Conservation (phyloP, 1,140 invertebrate genomes). For the Lutraria rhynchaena region DNA sequence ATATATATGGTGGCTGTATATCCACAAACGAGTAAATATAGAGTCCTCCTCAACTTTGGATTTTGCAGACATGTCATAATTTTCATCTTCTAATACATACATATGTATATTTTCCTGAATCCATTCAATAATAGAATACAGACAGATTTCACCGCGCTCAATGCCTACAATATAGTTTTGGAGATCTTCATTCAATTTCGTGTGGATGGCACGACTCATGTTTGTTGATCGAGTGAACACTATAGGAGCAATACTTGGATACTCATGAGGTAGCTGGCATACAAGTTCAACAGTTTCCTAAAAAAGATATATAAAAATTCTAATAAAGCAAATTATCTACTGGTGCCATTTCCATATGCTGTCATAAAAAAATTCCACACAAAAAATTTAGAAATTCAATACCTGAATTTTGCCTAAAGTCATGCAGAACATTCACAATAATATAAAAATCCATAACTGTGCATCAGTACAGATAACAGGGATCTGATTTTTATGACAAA, state of each 20-base stretch:
- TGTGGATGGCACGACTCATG: conserved; percentile 86
- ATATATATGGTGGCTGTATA: conserved; percentile 95
- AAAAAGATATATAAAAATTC: conserved; percentile 24
- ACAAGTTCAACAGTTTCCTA: conserved; percentile 69
- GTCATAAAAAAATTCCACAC: no score
- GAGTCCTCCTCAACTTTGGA: conserved; percentile 62
- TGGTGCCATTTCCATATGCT: no score
- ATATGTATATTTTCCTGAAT: conserved; percentile 86
- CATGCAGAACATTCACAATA: no score
- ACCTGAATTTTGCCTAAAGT: no score
- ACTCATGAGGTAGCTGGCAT: conserved; percentile 85
- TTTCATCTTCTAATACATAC: conserved; percentile 58
- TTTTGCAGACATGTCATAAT: conserved; percentile 11
- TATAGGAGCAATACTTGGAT: conserved; percentile 88
- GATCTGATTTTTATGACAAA: no score
- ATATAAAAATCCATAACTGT: no score
- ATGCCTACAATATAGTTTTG: conserved; percentile 83
- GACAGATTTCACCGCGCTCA: conserved; percentile 86
- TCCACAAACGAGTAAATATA: conserved; percentile 85
- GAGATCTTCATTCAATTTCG: conserved; percentile 86
- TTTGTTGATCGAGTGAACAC: conserved; percentile 87
- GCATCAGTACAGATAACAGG: no score
- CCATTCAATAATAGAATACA: conserved; percentile 88
- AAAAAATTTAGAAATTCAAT: no score
- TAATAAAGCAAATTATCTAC: not conserved